These are phyloP conservation scores for Heliocidaris erythrogramma DNA, from an alignment of 35 echinoderm and acorn worm genomes.

Conservation along the genomic window DNA sequence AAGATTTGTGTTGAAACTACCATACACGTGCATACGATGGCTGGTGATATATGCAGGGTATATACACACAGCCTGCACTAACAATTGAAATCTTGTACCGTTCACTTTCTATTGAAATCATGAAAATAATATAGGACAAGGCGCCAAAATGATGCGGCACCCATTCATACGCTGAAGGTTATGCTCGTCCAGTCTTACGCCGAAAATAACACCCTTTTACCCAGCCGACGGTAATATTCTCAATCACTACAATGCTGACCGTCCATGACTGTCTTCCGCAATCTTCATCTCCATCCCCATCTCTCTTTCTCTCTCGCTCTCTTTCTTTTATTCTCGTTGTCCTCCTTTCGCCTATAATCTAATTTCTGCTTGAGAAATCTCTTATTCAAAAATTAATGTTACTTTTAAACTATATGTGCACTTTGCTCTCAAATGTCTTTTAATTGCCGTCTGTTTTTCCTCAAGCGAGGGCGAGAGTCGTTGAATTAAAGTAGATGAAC, in stretches of 20 bases:
- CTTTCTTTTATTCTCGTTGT: neutral
- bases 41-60: neutral
- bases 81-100: neutral
- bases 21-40: neutral
- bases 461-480: too few species aligned
- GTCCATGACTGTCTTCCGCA: neutral
- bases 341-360: neutral
- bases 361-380: too few species aligned
- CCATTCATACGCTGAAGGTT: neutral
- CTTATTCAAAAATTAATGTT: too few species aligned
- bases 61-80: neutral
- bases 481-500: too few species aligned
- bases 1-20: neutral
- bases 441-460: too few species aligned
- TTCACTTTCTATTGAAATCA: neutral
- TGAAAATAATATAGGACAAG: neutral
- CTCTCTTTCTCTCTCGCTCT: neutral
- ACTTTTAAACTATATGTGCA: too few species aligned
- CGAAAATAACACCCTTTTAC: conserved; percentile 1
- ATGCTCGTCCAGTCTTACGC: neutral
- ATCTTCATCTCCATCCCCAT: neutral
- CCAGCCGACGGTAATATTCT: neutral
- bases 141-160: neutral
- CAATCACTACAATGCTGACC: neutral
- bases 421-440: too few species aligned